Conservation (phyloP, 2,113 vertebrate genomes). For the Podarcis raffonei region DNA sequence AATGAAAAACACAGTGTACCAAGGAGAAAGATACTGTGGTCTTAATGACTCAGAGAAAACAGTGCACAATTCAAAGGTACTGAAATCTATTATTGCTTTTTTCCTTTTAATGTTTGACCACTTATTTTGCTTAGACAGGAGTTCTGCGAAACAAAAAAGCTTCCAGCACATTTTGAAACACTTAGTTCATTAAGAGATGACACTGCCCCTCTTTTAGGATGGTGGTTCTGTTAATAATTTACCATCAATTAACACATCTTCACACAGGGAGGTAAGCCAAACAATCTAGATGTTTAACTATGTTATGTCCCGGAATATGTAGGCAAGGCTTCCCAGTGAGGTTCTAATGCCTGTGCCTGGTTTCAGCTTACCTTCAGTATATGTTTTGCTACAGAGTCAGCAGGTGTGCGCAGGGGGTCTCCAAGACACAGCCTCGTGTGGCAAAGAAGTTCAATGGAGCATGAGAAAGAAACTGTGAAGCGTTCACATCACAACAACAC, state of each 20-base stretch:
- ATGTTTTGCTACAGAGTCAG: not conserved
- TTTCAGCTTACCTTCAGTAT: not conserved
- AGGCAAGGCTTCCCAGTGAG: not conserved
- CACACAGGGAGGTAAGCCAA: not conserved
- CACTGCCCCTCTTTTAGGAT: not conserved
- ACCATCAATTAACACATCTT: not conserved
- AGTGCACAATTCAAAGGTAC: not conserved
- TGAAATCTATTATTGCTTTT: not conserved
- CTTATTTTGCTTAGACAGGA: not conserved
- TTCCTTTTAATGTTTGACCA: not conserved
- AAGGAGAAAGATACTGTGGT: not conserved
- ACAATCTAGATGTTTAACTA: not conserved
- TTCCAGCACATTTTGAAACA: not conserved
- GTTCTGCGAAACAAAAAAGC: not conserved
- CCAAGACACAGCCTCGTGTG: not conserved
- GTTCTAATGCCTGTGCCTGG: not conserved
- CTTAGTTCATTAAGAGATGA: not conserved
- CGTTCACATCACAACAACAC: not conserved
- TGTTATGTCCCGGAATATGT: not conserved
- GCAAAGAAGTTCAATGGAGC: not conserved
- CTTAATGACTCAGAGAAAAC: not conserved
- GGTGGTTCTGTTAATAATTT: not conserved
- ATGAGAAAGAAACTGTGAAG: not conserved
- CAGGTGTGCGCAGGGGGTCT: not conserved
- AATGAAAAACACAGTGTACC: too few species aligned